Evolutionary conservation across 2,113 vertebrate species (phyloP).

Genomic region (Hassar affinis): DNA sequence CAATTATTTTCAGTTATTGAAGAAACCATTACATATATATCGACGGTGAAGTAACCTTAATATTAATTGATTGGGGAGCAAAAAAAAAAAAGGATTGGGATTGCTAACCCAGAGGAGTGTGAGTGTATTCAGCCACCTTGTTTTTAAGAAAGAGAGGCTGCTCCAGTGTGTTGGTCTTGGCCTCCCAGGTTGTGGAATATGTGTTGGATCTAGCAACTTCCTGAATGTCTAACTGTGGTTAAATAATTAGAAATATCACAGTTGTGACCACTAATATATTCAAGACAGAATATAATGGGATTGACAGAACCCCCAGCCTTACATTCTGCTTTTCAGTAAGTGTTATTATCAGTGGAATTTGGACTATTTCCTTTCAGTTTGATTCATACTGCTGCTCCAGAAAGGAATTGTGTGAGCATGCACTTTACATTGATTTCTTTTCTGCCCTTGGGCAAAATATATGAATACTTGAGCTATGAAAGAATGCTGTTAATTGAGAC

Average conservation of each 20-base stretch:
- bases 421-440: not conserved
- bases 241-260: not conserved
- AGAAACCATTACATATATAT: not conserved
- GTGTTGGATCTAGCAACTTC: not conserved
- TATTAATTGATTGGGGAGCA: not conserved
- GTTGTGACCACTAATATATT: not conserved
- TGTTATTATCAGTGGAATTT: conserved; percentile 31
- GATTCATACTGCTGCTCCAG: not conserved
- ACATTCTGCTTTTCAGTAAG: not conserved
- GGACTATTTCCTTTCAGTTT: conserved; percentile 28
- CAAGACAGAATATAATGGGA: not conserved
- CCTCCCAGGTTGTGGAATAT: not conserved
- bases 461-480: conserved; percentile 25
- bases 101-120: no score
- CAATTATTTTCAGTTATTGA: not conserved
- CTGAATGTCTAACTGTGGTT: not conserved
- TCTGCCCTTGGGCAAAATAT: conserved; percentile 37
- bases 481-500: conserved; percentile 42
- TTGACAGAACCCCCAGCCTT: not conserved
- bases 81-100: no score
- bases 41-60: not conserved
- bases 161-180: not conserved
- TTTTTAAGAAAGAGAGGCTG: not conserved
- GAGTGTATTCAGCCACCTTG: not conserved
- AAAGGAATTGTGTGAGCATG: not conserved